phyloP scores from a whole-genome alignment of 2,888 invertebrate genomes.

The Noctuana brunneofusca region DNA sequence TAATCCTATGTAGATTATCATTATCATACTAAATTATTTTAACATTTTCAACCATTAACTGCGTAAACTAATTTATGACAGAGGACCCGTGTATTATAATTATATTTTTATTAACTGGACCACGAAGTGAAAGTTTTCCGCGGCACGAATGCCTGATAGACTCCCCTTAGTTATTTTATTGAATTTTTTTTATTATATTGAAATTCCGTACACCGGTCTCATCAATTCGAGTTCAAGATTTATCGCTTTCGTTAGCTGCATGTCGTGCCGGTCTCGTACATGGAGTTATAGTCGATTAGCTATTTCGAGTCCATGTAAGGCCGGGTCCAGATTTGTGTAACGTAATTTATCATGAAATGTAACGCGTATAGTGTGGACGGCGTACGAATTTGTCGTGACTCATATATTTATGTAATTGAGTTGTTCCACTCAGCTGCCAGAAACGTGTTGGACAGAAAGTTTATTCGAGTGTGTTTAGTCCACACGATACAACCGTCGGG shows the following conservation, averaged over 20 bases:
- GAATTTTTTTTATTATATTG: slow-evolving; percentile 59
- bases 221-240: slow-evolving; percentile 74
- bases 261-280: slow-evolving; percentile 60
- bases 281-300: slow-evolving; percentile 42
- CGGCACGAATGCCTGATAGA: slow-evolving; percentile 83
- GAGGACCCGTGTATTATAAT: slow-evolving; percentile 62
- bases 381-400: neutral
- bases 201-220: slow-evolving; percentile 69
- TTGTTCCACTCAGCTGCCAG: too few species aligned
- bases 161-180: slow-evolving; percentile 66
- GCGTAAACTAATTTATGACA: slow-evolving; percentile 75
- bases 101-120: slow-evolving; percentile 70
- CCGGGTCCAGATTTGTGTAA: neutral
- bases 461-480: neutral
- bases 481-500: neutral
- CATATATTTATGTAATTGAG: too few species aligned
- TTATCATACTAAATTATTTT: slow-evolving; percentile 82
- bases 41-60: slow-evolving; percentile 82
- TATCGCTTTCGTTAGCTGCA: slow-evolving; percentile 75
- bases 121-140: slow-evolving; percentile 67
- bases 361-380: neutral
- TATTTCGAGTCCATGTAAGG: slow-evolving; percentile 22
- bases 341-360: neutral
- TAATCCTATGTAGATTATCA: slow-evolving; percentile 82
- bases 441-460: neutral